Conservation (phyloP, 1,140 invertebrate species). For the Gonioctena quinquepunctata region DNA sequence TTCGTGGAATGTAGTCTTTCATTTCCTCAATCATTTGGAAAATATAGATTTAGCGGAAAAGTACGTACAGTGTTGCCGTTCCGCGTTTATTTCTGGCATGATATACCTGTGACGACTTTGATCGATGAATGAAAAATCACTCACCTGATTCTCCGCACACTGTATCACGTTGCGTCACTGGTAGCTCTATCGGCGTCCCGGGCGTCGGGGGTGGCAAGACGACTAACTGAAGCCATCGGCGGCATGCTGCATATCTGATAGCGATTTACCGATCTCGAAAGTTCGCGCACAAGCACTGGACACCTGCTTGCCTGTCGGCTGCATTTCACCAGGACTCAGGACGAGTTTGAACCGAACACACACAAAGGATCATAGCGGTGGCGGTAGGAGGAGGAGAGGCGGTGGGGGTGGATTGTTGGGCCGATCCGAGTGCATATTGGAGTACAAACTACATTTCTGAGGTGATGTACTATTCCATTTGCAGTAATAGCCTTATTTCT, state of each 20-base stretch:
- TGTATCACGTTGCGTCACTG: not conserved
- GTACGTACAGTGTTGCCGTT: no score
- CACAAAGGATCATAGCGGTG: not conserved
- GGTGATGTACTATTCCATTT: no score
- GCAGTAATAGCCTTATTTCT: no score
- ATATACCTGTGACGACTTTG: no score
- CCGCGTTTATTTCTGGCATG: no score
- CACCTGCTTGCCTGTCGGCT: constrained; percentile 31
- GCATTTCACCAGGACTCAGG: not conserved
- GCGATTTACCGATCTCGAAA: constrained; percentile 46
- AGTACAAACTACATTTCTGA: no score
- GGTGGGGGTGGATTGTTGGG: not conserved
- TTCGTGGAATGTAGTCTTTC: no score
- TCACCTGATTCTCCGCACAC: not conserved
- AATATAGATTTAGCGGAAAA: no score
- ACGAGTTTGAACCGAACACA: not conserved
- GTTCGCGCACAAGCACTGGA: constrained; percentile 50
- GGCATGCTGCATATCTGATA: constrained; percentile 37
- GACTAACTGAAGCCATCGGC: constrained; percentile 40
- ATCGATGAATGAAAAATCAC: not conserved
- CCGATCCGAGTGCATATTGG: not conserved
- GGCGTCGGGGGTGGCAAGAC: constrained; percentile 38
- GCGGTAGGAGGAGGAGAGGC: not conserved
- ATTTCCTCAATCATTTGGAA: no score
- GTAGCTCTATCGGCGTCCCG: not conserved